Evolutionary conservation across 2,888 invertebrate genomes (phyloP).

Genomic region (Brenthis hecate): DNA sequence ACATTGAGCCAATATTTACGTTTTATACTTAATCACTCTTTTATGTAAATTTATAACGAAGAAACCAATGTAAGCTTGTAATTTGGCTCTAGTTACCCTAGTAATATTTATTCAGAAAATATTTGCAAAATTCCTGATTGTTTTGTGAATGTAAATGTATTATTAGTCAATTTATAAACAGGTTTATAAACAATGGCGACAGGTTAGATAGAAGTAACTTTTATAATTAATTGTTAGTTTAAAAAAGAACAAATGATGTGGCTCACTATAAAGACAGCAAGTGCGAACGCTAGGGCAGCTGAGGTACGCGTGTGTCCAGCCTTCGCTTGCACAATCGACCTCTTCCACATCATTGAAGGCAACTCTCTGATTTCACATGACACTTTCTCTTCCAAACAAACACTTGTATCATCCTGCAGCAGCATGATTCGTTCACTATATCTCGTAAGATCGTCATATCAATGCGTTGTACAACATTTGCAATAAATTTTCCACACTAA

Average conservation of each 20-base stretch:
- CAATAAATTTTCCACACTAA: slow-evolving; percentile 25
- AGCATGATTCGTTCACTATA: slow-evolving; percentile 50
- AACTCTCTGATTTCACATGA: slow-evolving; percentile 75
- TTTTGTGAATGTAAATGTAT: neutral
- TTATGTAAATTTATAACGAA: too few species aligned
- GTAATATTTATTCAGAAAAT: too few species aligned
- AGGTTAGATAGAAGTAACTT: neutral
- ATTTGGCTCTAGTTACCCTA: too few species aligned
- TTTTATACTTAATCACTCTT: too few species aligned
- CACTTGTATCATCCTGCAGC: slow-evolving; percentile 50
- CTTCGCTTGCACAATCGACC: slow-evolving; percentile 78
- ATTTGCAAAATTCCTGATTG: too few species aligned
- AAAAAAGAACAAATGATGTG: slow-evolving; percentile 2
- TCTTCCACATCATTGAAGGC: slow-evolving; percentile 81
- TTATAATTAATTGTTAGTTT: neutral
- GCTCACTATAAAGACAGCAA: slow-evolving; percentile 60
- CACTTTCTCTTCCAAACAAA: slow-evolving; percentile 75
- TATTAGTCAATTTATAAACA: slow-evolving; percentile 5
- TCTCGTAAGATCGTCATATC: slow-evolving; percentile 53
- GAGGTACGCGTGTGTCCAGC: slow-evolving; percentile 52
- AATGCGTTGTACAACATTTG: slow-evolving; percentile 46
- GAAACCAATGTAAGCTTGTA: too few species aligned
- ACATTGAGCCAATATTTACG: too few species aligned
- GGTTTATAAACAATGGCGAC: slow-evolving; percentile 16
- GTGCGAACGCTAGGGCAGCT: slow-evolving; percentile 54